These are phyloP conservation scores for Phymanthus crucifer DNA, from an alignment of 92 coral and sea anemone genomes.

Conservation along the genomic window DNA sequence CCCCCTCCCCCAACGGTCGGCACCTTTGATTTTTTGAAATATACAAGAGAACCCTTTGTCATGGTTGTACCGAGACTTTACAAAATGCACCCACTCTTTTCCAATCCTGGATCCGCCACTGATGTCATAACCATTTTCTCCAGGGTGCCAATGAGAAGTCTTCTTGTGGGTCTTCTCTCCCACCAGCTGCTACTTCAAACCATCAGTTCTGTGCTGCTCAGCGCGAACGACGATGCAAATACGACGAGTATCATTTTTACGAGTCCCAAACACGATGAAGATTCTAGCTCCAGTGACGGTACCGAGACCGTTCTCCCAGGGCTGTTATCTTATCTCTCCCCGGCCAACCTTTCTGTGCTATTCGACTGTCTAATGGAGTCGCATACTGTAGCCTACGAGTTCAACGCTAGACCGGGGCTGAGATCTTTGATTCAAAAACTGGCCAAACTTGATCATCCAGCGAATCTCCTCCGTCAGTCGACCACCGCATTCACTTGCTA, in stretches of 20 bases:
- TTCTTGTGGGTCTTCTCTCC: constrained; percentile 86
- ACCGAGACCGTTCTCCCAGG: constrained; percentile 86
- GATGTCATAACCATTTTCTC: too few species aligned
- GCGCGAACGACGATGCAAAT: constrained; percentile 61
- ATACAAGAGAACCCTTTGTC: too few species aligned
- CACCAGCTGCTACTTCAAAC: constrained; percentile 96
- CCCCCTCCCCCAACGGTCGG: too few species aligned
- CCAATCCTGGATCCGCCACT: too few species aligned
- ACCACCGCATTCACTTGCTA: constrained; percentile 93
- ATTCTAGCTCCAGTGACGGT: constrained; percentile 45
- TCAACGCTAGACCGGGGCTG: constrained; percentile 92
- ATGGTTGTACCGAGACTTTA: too few species aligned
- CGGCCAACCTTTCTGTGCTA: constrained; percentile 89
- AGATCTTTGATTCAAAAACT: constrained; percentile 93
- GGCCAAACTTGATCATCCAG: constrained; percentile 86
- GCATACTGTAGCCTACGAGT: constrained; percentile 95
- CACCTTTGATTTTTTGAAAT: too few species aligned
- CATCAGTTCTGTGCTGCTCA: constrained; percentile 87
- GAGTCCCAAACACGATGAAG: constrained; percentile 38
- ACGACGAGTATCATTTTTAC: constrained; percentile 50
- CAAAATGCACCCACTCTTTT: too few species aligned
- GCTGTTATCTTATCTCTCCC: constrained; percentile 81
- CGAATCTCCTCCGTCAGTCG: constrained; percentile 96
- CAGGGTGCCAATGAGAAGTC: constrained; percentile 91
- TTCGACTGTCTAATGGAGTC: constrained; percentile 99